Evolutionary conservation across 2,797 vertebrate genomes (phyloP), one percentile per base, ranked within the genome.

Genomic region (Moxostoma hubbsi): DNA sequence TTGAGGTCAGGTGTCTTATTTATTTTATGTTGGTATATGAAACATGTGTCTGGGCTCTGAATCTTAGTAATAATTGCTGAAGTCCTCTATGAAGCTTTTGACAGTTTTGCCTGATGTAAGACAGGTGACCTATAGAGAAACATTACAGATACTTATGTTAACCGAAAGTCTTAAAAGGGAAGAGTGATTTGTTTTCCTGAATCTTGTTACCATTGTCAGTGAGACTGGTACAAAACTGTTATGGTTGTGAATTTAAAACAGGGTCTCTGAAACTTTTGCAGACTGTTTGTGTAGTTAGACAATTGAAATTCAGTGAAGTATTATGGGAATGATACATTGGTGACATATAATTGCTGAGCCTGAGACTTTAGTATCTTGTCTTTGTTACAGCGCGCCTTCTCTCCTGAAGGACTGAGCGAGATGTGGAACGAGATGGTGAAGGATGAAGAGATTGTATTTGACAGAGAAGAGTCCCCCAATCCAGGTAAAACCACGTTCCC

Each of bases 341-440:
- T 36, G 36, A 36, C 4, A 36, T 36, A 36, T 36, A 36, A 36
- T 36, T 36, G 2, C 36, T 36, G 36, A 36, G 36, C 36, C 36
- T 36, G 36, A 36, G 36, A 36, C 36, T 36, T 36, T 5, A 36
- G 36, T 36, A 36, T 36, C 36, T 36, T 36, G 36, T 36, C 58
- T 79, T 5, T 73, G 73, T 81, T 79, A 9, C 89, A 99, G 97
- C 95, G 98, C 0, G 97, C 96, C 2, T 99, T 99, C 90, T 98
- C 97, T 67, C 91, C 95, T 74, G 97, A 99, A 92, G 97, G 98
- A 59, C 93, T 99, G 12, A 98, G 96, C 81, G 97, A 97, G 86
- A 95, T 99, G 90, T 99, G 98, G 98, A 99, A 99, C 81, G 98
- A 99, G 91, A 99, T 99, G 97, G 97, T 99, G 13, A 99, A 98